Evolutionary conservation across 2,113 vertebrate genomes (phyloP), one percentile per base, ranked within the genome.

Genomic region (Himantopus leucocephalus): DNA sequence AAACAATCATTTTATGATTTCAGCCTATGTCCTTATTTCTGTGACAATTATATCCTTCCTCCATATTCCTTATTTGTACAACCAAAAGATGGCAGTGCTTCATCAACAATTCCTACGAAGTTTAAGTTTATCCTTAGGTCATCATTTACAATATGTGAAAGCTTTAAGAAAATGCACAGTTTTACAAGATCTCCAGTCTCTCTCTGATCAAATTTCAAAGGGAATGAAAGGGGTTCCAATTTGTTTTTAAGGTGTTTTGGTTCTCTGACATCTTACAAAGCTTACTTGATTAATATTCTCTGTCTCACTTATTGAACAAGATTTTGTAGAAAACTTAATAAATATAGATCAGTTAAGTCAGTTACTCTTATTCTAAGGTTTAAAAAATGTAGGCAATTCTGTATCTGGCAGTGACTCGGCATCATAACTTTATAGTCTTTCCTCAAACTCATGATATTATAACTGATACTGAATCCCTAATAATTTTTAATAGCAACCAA

Each of bases 21-120:
- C 48, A 93, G 34, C 19, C 5, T 58, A 10, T 58, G 8, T 34
- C 17, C 73, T 52, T 74, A 56, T 88, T 96, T 96, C 59, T 66
- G 50, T 45, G 45, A 79, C 43, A 92, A 66, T 63, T 90, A 58
- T 29, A 85, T 39, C n/a, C 55, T 80, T 88, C 85, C 67, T 82
- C 83, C 84, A 91, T 97, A 97, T 85, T 88, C 50, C 10, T 12
- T 97, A 97, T 97, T 98, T 96, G 95, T 97, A 90, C 91, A 97
- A 83, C 98, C 98, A 98, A 98, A 98, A 98, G 98, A 98, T 97
- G 98, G 98, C 98, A 98, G 97, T 98, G 45, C 97, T 97, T 98
- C 97, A 98, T 98, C 97, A 98, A 97, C 92, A 97, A 98, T 98
- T 97, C 71, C 83, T 86, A 26, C 66, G 88, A 39, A 63, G 37